phyloP scores from a whole-genome alignment of 2,888 invertebrate species.

The Drosophila macrothrix region DNA sequence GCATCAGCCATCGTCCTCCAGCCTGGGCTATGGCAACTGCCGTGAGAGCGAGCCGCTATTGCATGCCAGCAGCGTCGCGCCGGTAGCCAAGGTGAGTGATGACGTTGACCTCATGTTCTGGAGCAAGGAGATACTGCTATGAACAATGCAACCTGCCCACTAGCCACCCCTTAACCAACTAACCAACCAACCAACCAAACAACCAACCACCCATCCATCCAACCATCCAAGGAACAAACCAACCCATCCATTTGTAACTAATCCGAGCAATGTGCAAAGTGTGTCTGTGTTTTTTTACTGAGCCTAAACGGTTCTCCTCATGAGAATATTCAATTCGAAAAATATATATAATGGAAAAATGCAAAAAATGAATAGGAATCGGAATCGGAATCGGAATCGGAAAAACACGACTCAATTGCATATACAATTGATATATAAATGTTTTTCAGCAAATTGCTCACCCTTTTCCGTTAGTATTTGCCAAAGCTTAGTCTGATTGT shows the following conservation, averaged over 20 bases:
- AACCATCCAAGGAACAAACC: conserved; percentile 2
- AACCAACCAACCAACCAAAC: conserved; percentile 5
- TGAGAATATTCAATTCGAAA: not conserved
- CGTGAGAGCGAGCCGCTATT: conserved; percentile 85
- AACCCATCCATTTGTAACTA: conserved; percentile 42
- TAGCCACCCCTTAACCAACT: not conserved
- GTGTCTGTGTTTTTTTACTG: not conserved
- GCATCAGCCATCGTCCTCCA: conserved; percentile 70
- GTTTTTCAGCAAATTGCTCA: not conserved
- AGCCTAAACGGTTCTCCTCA: not conserved
- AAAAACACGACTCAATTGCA: not conserved
- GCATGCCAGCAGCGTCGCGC: conserved; percentile 83
- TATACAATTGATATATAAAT: not conserved
- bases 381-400: not conserved
- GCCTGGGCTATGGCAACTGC: conserved; percentile 83
- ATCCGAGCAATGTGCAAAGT: conserved; percentile 28
- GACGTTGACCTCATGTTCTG: conserved; percentile 71
- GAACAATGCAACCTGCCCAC: conserved; percentile 23
- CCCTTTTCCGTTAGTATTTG: not conserved
- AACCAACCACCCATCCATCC: conserved; percentile 2
- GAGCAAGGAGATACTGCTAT: conserved; percentile 79
- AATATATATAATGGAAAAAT: not conserved
- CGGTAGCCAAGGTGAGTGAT: conserved; percentile 85
- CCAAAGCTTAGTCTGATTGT: not conserved
- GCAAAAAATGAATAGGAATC: not conserved